Evolutionary conservation across 2,113 vertebrate genomes (phyloP).

Genomic region (Silurus asotus): DNA sequence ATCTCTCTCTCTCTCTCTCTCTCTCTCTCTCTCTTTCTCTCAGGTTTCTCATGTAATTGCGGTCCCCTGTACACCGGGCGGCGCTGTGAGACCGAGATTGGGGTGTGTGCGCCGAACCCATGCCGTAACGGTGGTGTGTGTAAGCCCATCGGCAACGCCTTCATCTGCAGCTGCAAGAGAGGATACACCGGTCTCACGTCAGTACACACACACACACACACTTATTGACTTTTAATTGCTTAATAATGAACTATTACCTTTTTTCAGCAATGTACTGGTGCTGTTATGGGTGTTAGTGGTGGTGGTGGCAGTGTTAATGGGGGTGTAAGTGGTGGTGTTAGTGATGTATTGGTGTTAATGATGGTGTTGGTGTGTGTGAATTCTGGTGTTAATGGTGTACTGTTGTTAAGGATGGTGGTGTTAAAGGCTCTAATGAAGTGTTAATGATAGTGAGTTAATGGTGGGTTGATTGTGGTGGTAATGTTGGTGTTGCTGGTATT

Average conservation of each 20-base stretch:
- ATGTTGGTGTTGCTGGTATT: neutral
- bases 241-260: neutral
- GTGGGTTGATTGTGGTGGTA: neutral
- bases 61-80: conserved; percentile 87
- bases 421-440: neutral
- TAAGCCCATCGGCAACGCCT: conserved; percentile 87
- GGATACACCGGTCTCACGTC: conserved; percentile 90
- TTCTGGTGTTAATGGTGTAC: neutral
- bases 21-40: conserved; percentile 39
- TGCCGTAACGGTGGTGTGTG: conserved; percentile 89
- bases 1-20: conserved; percentile 47
- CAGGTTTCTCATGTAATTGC: conserved; percentile 92
- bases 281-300: neutral
- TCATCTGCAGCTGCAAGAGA: conserved; percentile 89
- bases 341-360: neutral
- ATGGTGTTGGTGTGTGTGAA: neutral
- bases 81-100: conserved; percentile 92
- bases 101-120: conserved; percentile 91
- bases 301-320: neutral
- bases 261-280: too few species aligned
- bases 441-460: neutral
- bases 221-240: neutral
- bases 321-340: neutral
- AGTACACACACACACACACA: conserved; percentile 65
- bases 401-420: neutral